These are phyloP conservation scores for Dendrophyllia cribrosa DNA, from an alignment of 64 coral and sea anemone genomes.

Conservation along the genomic window DNA sequence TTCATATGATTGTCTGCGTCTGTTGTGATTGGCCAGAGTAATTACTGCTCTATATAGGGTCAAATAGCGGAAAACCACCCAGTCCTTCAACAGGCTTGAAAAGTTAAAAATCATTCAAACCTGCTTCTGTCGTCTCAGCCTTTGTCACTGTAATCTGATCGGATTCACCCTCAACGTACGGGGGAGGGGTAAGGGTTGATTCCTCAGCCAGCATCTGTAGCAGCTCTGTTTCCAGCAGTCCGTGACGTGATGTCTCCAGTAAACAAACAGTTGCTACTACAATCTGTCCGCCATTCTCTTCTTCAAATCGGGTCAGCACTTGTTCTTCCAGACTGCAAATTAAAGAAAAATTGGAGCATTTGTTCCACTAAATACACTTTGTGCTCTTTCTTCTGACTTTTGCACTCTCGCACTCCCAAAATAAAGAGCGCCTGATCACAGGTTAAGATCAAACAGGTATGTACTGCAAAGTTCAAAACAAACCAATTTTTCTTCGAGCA, in stretches of 20 bases:
- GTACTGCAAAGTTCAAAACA: too few relatives aligned
- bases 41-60: too few relatives aligned
- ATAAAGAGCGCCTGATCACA: too few relatives aligned
- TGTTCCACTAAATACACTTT: background rate
- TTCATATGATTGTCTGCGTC: too few relatives aligned
- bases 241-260: conserved; percentile 96
- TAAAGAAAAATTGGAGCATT: background rate
- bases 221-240: conserved; percentile 94
- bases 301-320: conserved; percentile 93
- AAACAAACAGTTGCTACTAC: conserved; percentile 94
- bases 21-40: too few relatives aligned
- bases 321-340: conserved; percentile 92
- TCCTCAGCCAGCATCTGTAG: conserved; percentile 95
- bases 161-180: conserved; percentile 73
- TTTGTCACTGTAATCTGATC: conserved; percentile 57
- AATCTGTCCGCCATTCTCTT: conserved; percentile 92
- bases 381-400: background rate
- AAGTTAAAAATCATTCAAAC: background rate
- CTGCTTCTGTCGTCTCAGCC: conserved; percentile 2
- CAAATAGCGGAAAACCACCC: too few relatives aligned
- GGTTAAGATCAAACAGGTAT: too few relatives aligned
- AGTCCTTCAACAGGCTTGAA: too few relatives aligned
- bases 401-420: too few relatives aligned
- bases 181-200: conserved; percentile 65
- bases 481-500: too few relatives aligned